Evolutionary conservation across 2,113 vertebrate species (phyloP).

Genomic region (Apaloderma vittatum): DNA sequence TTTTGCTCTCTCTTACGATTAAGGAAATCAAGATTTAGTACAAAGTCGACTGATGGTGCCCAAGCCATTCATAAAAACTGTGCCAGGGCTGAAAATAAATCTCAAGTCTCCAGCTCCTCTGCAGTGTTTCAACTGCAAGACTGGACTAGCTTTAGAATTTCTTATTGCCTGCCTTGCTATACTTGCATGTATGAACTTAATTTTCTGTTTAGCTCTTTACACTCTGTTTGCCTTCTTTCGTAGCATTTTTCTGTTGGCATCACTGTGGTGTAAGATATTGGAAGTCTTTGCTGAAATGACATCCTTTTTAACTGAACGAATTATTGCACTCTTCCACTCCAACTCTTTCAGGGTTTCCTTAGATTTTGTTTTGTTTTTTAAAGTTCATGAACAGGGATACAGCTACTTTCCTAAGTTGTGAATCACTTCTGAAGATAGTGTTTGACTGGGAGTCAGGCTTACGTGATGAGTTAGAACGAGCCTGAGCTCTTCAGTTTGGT

Average conservation of each 20-base stretch:
- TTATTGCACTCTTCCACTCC: neutral
- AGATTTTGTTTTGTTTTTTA: neutral
- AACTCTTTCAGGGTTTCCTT: neutral
- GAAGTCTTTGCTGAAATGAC: neutral
- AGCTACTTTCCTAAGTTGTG: neutral
- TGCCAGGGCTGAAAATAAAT: neutral
- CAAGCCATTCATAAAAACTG: neutral
- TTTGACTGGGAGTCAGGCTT: neutral
- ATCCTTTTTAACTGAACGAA: neutral
- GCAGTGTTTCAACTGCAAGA: neutral
- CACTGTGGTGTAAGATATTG: neutral
- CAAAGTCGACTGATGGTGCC: neutral
- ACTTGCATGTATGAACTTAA: neutral
- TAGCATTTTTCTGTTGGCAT: neutral
- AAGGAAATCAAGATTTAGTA: conserved; percentile 20
- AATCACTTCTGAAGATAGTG: neutral
- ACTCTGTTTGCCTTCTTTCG: neutral
- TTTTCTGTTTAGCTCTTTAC: neutral
- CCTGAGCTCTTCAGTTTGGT: neutral
- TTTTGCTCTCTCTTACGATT: neutral
- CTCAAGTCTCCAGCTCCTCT: neutral
- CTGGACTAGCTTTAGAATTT: neutral
- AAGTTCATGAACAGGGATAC: neutral
- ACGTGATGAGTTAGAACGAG: neutral
- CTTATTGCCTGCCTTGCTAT: neutral